A percentile compares a stretch with the other conserved stretches of the same genome.
Conservation (phyloP, 2,888 invertebrate genomes). For the Oxyteleia sp. region DNA sequence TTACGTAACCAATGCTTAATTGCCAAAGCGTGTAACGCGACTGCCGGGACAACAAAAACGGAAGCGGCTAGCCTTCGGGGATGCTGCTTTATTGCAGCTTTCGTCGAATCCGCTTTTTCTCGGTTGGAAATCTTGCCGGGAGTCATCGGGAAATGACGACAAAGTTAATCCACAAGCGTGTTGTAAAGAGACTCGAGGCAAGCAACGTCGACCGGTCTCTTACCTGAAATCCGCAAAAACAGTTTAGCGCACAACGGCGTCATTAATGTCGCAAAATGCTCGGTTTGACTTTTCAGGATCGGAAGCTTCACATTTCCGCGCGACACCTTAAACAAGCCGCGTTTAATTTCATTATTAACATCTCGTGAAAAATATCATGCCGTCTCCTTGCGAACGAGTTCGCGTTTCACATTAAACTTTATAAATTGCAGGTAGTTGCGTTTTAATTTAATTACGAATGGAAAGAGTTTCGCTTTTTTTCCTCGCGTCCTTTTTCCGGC, state of each 20-base stretch:
- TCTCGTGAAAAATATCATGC: too few species aligned
- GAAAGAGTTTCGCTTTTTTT: too few species aligned
- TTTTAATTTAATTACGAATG: too few species aligned
- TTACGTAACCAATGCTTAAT: conserved; percentile 40
- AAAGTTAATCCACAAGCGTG: conserved; percentile 47
- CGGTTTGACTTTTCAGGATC: background rate
- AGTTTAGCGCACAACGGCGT: background rate
- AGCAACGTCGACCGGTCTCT: conserved; percentile 33
- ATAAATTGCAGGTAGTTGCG: too few species aligned
- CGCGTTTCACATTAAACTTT: too few species aligned
- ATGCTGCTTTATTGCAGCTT: conserved; percentile 56
- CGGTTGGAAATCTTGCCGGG: conserved; percentile 41
- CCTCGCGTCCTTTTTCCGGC: too few species aligned
- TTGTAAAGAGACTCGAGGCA: conserved; percentile 54
- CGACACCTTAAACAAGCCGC: background rate
- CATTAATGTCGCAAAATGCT: conserved; percentile 30
- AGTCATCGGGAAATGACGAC: conserved; percentile 44
- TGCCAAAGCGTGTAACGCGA: conserved; percentile 54
- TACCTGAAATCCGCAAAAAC: conserved; percentile 43
- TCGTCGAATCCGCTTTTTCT: conserved; percentile 56
- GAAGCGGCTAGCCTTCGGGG: conserved; percentile 32
- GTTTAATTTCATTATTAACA: too few species aligned
- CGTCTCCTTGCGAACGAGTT: too few species aligned
- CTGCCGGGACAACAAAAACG: conserved; percentile 29
- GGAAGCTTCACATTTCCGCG: background rate